Percentiles rank a stretch among this genome's conserved stretches.
These are phyloP conservation scores for Ceyx margarethae DNA, from an alignment of 2,113 vertebrate genomes.

Conservation along the genomic window DNA sequence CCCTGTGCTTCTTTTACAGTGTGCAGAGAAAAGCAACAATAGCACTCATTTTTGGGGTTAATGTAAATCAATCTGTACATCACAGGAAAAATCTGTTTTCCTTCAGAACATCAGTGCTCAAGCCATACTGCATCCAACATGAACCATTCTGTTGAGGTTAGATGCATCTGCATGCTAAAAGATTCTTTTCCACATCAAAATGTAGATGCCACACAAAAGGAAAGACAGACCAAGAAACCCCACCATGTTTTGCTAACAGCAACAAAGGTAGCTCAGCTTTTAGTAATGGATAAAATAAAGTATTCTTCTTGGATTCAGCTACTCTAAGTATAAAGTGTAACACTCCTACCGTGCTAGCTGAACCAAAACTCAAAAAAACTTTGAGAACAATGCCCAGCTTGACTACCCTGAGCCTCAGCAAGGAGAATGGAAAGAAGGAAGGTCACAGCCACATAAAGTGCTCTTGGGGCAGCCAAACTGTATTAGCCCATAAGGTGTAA, in stretches of 20 bases:
- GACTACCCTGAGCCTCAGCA: background rate
- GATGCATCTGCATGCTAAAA: background rate
- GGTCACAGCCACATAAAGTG: rapidly evolving
- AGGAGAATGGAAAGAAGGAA: background rate
- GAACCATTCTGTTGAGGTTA: background rate
- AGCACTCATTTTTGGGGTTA: background rate
- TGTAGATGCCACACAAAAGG: background rate
- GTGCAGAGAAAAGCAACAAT: constrained; percentile 5
- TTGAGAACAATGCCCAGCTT: background rate
- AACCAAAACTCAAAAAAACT: background rate
- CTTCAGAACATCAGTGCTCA: background rate
- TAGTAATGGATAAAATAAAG: background rate
- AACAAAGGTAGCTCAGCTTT: background rate
- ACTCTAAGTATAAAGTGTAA: background rate
- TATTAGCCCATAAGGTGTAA: background rate
- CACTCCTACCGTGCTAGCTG: background rate
- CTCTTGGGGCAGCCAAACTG: background rate
- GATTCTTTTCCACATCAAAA: constrained; percentile 3
- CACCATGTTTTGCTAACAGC: background rate
- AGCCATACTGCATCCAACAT: background rate
- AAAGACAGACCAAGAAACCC: background rate
- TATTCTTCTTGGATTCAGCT: background rate
- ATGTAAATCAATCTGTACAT: background rate
- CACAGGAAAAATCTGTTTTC: background rate
- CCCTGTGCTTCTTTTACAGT: background rate